These are phyloP conservation scores for Peribatodes rhomboidaria DNA, from an alignment of 2,888 invertebrate genomes.

Conservation along the genomic window DNA sequence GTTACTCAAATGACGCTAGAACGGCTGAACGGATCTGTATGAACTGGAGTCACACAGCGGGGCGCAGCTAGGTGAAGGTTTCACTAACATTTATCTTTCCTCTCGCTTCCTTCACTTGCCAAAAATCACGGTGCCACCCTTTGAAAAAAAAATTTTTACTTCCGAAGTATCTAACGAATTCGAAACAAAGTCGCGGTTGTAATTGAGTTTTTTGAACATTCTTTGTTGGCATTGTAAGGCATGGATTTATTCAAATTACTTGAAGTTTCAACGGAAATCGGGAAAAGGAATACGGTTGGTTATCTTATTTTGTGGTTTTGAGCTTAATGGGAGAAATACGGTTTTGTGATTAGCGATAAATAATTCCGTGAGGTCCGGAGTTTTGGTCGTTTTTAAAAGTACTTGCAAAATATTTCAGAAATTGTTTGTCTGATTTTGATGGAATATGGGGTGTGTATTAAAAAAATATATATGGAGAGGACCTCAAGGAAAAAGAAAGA, in stretches of 20 bases:
- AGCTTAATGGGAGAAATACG: conserved; percentile 19
- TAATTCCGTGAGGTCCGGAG: neutral
- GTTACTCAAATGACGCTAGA: no score
- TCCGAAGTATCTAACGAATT: conserved; percentile 30
- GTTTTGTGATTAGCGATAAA: conserved; percentile 28
- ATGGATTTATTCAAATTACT: conserved; percentile 50
- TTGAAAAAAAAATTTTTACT: neutral
- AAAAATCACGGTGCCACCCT: neutral
- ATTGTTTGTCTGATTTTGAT: no score
- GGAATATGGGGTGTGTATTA: no score
- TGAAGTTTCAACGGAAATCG: conserved; percentile 39
- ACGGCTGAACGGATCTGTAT: no score
- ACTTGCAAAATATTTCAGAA: neutral
- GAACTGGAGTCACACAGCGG: no score
- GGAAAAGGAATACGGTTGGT: conserved; percentile 30
- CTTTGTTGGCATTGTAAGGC: conserved; percentile 36
- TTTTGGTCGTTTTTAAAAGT: neutral
- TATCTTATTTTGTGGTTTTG: conserved; percentile 1
- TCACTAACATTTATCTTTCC: no score
- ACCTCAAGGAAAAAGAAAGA: no score
- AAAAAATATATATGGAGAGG: no score
- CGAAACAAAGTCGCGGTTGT: conserved; percentile 31
- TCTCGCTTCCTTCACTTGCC: no score
- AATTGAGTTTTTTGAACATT: conserved; percentile 41
- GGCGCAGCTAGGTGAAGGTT: no score